A percentile compares a stretch with the other conserved stretches of the same genome.
Evolutionary conservation across 2,113 vertebrate genomes (phyloP).

Genomic region (Pao palembangensis): DNA sequence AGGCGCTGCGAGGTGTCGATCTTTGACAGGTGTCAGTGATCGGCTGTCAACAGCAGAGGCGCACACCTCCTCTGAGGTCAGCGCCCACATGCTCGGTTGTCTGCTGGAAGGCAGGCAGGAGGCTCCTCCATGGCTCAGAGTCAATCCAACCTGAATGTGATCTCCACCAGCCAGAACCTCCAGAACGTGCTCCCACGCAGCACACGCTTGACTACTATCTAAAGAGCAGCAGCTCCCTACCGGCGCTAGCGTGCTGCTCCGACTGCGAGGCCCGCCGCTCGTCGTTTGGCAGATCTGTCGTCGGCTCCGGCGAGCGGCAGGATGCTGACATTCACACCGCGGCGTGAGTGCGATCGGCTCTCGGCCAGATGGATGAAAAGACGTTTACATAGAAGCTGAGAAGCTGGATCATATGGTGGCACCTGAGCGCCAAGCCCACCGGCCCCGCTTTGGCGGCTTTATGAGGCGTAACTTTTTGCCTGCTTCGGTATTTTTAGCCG

Average conservation of each 20-base stretch:
- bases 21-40: too few species aligned
- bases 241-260: slow-evolving; percentile 57
- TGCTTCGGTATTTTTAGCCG: slow-evolving; percentile 23
- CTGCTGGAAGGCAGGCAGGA: too few species aligned
- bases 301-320: slow-evolving; percentile 57
- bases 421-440: slow-evolving; percentile 49
- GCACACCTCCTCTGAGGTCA: slow-evolving; percentile 37
- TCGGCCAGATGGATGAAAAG: slow-evolving; percentile 67
- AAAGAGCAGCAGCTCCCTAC: slow-evolving; percentile 54
- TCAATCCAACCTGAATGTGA: too few species aligned
- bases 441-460: slow-evolving; percentile 26
- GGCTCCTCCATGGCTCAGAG: too few species aligned
- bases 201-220: slow-evolving; percentile 31
- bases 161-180: too few species aligned
- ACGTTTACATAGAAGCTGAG: slow-evolving; percentile 73
- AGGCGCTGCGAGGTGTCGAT: too few species aligned
- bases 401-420: slow-evolving; percentile 71
- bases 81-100: slow-evolving; percentile 1
- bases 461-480: slow-evolving; percentile 30
- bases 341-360: slow-evolving; percentile 67
- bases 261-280: slow-evolving; percentile 52
- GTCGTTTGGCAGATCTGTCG: slow-evolving; percentile 60
- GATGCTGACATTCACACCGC: slow-evolving; percentile 72
- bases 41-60: not conserved
- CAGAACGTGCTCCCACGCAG: slow-evolving; percentile 20